Percentiles rank a stretch among this genome's conserved stretches.
phyloP scores from a whole-genome alignment of 2,888 invertebrate species.

The Eubasilissa splendida region DNA sequence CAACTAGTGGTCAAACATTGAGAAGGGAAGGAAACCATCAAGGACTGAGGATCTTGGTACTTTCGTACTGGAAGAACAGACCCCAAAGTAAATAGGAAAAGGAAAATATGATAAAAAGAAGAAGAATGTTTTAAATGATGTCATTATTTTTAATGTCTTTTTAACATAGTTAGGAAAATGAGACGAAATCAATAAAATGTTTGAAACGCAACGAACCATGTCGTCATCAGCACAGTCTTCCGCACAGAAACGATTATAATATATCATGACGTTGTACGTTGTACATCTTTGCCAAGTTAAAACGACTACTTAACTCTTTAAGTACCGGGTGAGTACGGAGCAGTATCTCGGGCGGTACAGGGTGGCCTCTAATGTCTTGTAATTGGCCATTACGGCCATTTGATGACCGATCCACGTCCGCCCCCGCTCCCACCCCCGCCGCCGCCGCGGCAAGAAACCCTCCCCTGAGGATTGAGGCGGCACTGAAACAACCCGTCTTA shows the following conservation, averaged over 20 bases:
- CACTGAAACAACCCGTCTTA: conserved; percentile 1
- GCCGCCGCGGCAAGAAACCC: not conserved
- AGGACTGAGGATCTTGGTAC: too few relatives aligned
- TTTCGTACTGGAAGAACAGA: too few relatives aligned
- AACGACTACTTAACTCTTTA: conserved; percentile 34
- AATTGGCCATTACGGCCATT: conserved; percentile 56
- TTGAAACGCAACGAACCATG: too few relatives aligned
- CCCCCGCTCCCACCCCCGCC: not conserved
- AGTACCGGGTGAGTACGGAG: conserved; percentile 16
- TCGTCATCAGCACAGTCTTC: not conserved
- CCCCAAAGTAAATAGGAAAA: too few relatives aligned
- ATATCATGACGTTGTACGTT: conserved; percentile 23
- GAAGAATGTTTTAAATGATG: too few relatives aligned
- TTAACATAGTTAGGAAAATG: too few relatives aligned
- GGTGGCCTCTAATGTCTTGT: conserved; percentile 47
- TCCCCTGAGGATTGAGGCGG: conserved; percentile 3
- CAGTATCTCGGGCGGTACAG: conserved; percentile 27
- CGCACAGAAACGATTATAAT: conserved; percentile 17
- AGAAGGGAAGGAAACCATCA: too few relatives aligned
- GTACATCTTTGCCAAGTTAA: conserved; percentile 34
- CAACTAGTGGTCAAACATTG: too few relatives aligned
- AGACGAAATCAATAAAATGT: too few relatives aligned
- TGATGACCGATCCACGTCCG: conserved; percentile 55
- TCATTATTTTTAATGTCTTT: too few relatives aligned
- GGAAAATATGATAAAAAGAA: too few relatives aligned